These are phyloP conservation scores for Harlomillsia oculata DNA, from an alignment of 1,140 invertebrate genomes.

Conservation along the genomic window DNA sequence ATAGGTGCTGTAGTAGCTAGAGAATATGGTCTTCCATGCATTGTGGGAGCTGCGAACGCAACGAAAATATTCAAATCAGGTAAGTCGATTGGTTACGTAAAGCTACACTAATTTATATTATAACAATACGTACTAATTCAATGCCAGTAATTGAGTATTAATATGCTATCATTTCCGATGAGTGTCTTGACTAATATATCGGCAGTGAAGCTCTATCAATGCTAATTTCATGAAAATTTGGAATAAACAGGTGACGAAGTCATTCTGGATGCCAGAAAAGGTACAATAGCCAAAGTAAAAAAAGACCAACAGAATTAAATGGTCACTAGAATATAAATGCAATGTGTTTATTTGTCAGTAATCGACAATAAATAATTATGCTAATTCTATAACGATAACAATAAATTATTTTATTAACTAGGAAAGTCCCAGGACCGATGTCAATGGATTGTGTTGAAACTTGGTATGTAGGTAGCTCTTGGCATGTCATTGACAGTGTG, in stretches of 20 bases:
- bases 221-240: neutral
- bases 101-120: conserved; percentile 4
- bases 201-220: neutral
- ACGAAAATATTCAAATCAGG: conserved; percentile 61
- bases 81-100: conserved; percentile 30
- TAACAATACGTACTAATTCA: neutral
- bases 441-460: no score
- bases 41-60: conserved; percentile 60
- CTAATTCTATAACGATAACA: neutral
- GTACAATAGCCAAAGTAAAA: conserved; percentile 32
- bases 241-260: conserved; percentile 28
- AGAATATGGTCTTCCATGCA: conserved; percentile 74
- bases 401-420: no score
- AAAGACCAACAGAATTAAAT: no score
- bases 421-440: no score
- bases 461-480: no score
- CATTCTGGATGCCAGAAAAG: conserved; percentile 36
- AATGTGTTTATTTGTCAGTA: no score
- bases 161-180: neutral
- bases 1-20: conserved; percentile 74
- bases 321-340: no score
- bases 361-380: no score
- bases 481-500: no score
- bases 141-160: neutral
- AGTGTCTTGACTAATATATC: neutral